Percentiles rank a stretch among this genome's conserved stretches.
phyloP scores from a whole-genome alignment of 2,888 invertebrate genomes.

The Brachycybe producta region DNA sequence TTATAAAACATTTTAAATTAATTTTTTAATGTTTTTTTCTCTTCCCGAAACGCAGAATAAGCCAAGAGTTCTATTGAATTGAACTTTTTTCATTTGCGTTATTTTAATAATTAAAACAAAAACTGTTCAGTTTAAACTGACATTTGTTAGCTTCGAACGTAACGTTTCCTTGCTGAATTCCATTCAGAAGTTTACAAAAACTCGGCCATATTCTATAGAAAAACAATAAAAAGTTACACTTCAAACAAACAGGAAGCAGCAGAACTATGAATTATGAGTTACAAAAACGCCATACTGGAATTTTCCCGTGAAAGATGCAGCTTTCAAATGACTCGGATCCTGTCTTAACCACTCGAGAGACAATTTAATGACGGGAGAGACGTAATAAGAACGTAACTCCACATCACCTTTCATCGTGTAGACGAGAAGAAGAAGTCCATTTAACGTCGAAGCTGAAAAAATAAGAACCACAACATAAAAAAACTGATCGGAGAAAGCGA shows the following conservation, averaged over 20 bases:
- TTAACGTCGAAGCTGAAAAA: constrained; percentile 37
- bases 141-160: constrained; percentile 43
- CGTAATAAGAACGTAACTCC: constrained; percentile 47
- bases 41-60: too few relatives aligned
- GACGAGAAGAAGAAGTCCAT: constrained; percentile 54
- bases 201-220: constrained; percentile 58
- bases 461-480: background rate
- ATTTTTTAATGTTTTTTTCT: background rate
- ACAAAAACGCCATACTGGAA: constrained; percentile 22
- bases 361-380: constrained; percentile 59
- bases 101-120: too few relatives aligned
- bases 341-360: constrained; percentile 56
- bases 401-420: constrained; percentile 51
- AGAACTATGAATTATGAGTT: background rate
- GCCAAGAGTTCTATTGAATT: too few relatives aligned
- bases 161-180: constrained; percentile 42
- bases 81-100: too few relatives aligned
- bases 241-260: background rate
- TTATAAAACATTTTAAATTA: too few relatives aligned
- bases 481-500: background rate
- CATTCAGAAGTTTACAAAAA: constrained; percentile 58
- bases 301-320: constrained; percentile 22
- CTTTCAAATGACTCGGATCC: constrained; percentile 41
- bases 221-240: background rate
- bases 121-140: constrained; percentile 38